Percentiles rank a stretch among this genome's conserved stretches.
phyloP scores from a whole-genome alignment of 2,113 vertebrate genomes.

The Callospermophilus lateralis region DNA sequence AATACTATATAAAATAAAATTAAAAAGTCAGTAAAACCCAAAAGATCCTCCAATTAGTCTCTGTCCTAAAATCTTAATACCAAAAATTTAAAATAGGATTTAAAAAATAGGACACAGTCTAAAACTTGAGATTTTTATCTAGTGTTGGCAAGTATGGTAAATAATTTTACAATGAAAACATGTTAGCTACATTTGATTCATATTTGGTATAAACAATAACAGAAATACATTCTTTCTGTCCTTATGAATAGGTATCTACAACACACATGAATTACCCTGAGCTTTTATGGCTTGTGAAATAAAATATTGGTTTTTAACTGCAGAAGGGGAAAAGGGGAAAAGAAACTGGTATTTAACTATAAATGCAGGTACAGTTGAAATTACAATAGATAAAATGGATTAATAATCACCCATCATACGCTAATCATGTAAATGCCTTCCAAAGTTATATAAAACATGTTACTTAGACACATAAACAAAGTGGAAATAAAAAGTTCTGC shows the following conservation, averaged over 20 bases:
- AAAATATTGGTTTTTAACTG: neutral
- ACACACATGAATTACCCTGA: neutral
- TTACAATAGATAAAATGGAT: neutral
- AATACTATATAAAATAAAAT: neutral
- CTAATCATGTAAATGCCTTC: neutral
- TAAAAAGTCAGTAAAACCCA: neutral
- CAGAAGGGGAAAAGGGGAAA: neutral
- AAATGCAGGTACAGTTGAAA: neutral
- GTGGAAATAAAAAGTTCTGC: neutral
- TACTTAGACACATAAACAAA: slow-evolving; percentile 12
- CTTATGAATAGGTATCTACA: neutral
- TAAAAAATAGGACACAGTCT: neutral
- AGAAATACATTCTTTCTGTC: neutral
- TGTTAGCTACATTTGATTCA: slow-evolving; percentile 15
- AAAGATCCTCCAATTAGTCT: neutral
- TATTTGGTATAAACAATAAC: neutral
- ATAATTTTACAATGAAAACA: slow-evolving; percentile 51
- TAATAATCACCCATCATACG: neutral
- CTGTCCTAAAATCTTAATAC: neutral
- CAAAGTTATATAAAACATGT: neutral
- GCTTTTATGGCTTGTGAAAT: neutral
- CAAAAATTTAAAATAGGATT: neutral
- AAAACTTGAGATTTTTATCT: neutral
- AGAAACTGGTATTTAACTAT: neutral
- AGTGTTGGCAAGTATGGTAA: neutral